A percentile compares a stretch with the other conserved stretches of the same genome.
Evolutionary conservation across 2,888 invertebrate species (phyloP).

Genomic region (Polietes domitor): DNA sequence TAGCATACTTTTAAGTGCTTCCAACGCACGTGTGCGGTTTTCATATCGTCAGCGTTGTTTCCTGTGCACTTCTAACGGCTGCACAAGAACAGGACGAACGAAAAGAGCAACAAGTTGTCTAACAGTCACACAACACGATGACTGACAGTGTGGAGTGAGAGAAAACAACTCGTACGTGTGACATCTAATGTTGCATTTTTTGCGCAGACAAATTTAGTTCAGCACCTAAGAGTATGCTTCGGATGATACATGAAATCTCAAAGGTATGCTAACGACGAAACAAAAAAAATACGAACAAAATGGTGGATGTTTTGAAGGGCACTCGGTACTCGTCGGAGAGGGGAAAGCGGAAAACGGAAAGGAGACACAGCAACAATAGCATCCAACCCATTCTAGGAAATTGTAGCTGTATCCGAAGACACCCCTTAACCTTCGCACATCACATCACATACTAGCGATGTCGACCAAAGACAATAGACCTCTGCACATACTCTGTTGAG

Average conservation of each 20-base stretch:
- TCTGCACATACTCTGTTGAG: conserved; percentile 36
- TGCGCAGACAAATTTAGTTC: background rate
- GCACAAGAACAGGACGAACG: background rate
- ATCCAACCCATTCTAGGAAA: conserved; percentile 53
- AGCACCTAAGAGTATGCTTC: conserved; percentile 55
- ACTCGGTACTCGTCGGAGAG: too few relatives aligned
- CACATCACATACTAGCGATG: too few relatives aligned
- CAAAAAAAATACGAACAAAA: background rate
- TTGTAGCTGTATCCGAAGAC: conserved; percentile 6
- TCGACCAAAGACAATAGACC: background rate
- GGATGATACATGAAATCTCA: background rate
- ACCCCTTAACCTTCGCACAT: conserved; percentile 54
- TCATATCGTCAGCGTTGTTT: background rate
- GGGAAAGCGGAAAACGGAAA: too few relatives aligned
- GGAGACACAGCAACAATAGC: background rate
- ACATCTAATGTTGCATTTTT: background rate
- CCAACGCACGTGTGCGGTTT: background rate
- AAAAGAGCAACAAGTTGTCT: conserved; percentile 46
- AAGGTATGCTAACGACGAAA: background rate
- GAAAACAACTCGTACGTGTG: background rate
- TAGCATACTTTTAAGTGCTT: conserved; percentile 36
- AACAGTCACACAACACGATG: background rate
- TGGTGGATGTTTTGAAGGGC: conserved; percentile 50
- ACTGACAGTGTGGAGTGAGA: too few relatives aligned
- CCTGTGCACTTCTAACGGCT: background rate